Base-by-base conservation (phyloP, 1,140 invertebrate genomes). In the Maconellicoccus hirsutus region DNA sequence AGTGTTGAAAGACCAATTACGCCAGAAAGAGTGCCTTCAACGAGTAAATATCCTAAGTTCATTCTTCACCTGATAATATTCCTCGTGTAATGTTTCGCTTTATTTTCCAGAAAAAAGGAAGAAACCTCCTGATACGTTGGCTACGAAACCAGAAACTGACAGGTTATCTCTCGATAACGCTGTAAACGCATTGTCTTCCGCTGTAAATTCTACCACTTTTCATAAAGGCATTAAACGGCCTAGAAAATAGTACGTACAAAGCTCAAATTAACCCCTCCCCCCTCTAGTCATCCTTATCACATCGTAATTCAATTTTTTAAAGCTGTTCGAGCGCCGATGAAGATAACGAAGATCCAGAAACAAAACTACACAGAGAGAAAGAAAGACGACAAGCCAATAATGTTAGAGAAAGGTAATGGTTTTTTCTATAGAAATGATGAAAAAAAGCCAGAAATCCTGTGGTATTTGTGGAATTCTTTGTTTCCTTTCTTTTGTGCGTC, bases 361-460 rank as follows among this genome's bases (percentile, higher is more conserved):
- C 89, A 74, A 98, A 98, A 86, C 89, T 90, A 72, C 90, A 95
- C 80, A 86, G 94, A 77, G 96, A 98, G 83, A 92, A 92, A 84
- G 93, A 98, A 83, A 86, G 96, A 76, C 86, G 96, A 75, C 93
- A 96, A 82, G 95, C 96, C 75, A 98, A 98, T 85, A 98, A 98
- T 86, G 94, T 96, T 77, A 84, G 96, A 77, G 96, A 98, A 87
- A 91, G 94, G 94, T 96, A 84, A 83, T 22, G 21, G 22, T 59
- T 59, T 59, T n/a, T 33, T 16, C 16, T 6, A 4, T 6, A 7
- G 6, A 19, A 22, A 16, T 59, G 16, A 59, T 59, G n/a, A n/a
- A n/a, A n/a, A n/a, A n/a, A n/a, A n/a, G n/a, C n/a, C n/a, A n/a
- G n/a, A n/a, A n/a, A n/a, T n/a, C n/a, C n/a, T n/a, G n/a, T n/a